Percentiles rank a stretch among this genome's conserved stretches.
These are phyloP conservation scores for Mythimna impura DNA, from an alignment of 2,888 invertebrate genomes.

Conservation along the genomic window DNA sequence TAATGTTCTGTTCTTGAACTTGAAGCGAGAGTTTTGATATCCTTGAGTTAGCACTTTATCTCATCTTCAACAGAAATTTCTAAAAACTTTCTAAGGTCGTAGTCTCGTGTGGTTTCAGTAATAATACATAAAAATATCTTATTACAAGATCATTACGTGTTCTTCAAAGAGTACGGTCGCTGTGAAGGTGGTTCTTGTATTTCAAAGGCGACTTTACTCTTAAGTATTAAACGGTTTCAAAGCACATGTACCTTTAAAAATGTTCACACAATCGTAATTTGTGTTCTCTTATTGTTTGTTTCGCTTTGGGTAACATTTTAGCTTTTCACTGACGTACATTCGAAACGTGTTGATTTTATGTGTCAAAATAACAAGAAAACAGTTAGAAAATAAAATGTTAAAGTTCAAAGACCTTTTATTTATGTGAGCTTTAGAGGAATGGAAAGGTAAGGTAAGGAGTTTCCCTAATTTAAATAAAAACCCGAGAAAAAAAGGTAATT, in stretches of 20 bases:
- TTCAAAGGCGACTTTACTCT: slow-evolving; percentile 59
- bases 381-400: slow-evolving; percentile 14
- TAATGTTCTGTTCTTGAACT: neutral
- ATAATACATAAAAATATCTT: slow-evolving; percentile 58
- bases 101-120: slow-evolving; percentile 37
- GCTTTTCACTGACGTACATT: slow-evolving; percentile 8
- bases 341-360: slow-evolving; percentile 30
- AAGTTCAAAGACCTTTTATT: slow-evolving; percentile 12
- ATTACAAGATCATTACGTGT: slow-evolving; percentile 64
- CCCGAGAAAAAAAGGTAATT: slow-evolving; percentile 11
- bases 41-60: slow-evolving; percentile 30
- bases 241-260: slow-evolving; percentile 46
- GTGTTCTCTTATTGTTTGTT: slow-evolving; percentile 37
- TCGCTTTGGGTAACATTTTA: slow-evolving; percentile 28
- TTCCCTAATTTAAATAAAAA: slow-evolving; percentile 52
- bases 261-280: slow-evolving; percentile 49
- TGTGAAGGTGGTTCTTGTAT: slow-evolving; percentile 47
- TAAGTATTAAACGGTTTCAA: slow-evolving; percentile 51
- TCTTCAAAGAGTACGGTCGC: slow-evolving; percentile 55
- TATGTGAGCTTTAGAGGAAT: neutral
- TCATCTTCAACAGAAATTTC: slow-evolving; percentile 16
- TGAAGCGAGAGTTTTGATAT: slow-evolving; percentile 31
- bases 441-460: slow-evolving; percentile 15
- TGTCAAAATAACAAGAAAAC: slow-evolving; percentile 32
- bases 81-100: slow-evolving; percentile 26